Evolutionary conservation across 2,113 vertebrate genomes (phyloP).

Genomic region (Copsychus sechellarum): DNA sequence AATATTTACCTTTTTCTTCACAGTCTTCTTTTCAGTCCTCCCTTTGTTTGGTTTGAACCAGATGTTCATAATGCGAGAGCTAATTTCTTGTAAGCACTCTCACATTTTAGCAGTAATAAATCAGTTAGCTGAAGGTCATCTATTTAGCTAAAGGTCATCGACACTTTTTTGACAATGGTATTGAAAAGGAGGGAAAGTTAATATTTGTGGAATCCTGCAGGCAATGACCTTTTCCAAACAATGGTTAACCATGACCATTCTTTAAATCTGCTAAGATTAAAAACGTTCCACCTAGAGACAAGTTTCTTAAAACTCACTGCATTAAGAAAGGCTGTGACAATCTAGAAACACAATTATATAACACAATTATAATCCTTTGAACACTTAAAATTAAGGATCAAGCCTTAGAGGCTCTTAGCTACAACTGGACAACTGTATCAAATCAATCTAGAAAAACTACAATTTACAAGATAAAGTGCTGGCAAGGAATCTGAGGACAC

Average conservation of each 20-base stretch:
- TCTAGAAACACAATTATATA: neutral
- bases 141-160: neutral
- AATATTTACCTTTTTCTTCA: neutral
- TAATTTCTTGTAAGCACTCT: slow-evolving; percentile 13
- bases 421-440: neutral
- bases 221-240: neutral
- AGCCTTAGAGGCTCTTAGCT: neutral
- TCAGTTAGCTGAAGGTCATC: neutral
- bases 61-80: neutral
- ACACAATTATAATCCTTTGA: neutral
- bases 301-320: neutral
- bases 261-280: neutral
- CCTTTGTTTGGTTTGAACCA: slow-evolving; percentile 14
- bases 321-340: neutral
- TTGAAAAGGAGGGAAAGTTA: neutral
- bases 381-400: neutral
- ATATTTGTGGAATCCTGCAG: neutral
- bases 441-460: neutral
- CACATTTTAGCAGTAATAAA: slow-evolving; percentile 9
- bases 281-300: neutral
- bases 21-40: neutral
- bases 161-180: neutral
- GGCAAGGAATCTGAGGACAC: neutral
- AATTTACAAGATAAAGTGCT: neutral
- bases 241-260: neutral